Base-by-base conservation (phyloP, 2,113 vertebrate species). In the Scalopus aquaticus region DNA sequence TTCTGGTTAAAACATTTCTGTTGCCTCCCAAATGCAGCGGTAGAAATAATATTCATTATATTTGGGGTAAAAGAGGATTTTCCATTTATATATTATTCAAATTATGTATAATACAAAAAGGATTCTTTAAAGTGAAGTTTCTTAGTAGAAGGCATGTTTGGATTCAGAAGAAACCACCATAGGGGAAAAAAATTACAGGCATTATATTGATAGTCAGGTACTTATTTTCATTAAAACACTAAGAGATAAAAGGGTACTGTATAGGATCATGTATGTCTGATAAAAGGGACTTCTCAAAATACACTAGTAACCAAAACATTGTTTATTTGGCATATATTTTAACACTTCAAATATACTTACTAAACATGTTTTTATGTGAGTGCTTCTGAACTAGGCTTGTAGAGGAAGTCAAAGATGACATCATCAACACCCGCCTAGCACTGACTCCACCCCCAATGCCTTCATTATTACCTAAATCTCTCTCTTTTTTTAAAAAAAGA, bases 261-360 rank as follows among this genome's bases (percentile, higher is more conserved):
- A 2, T 73, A 64, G 49, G 46, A 76, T 70, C 26, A 3, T 51
- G 49, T 39, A 85, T 54, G 9, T 69, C 7, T 44, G 15, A 64
- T 78, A 24, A 56, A 93, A 74, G 4, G 28, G 22, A 67, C n/a
- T 64, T 90, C 65, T 72, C 84, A 81, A 74, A 60, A 22, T 11
- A 80, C 24, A n/a, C 3, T 24, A 90, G 54, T 78, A 93, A 56
- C 32, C 37, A 88, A 80, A 76, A 32, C 5, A 24, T 67, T 88
- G 16, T 73, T 39, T 79, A 35, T 42, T 64, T 87, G 44, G 37
- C 67, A 76, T 78, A 20, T 74, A 49, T 86, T 93, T 79, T 67
- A 93, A 86, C 12, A 86, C 32, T 86, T 91, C 15, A 86, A 94
- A 62, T 69, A 82, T 90, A 93, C 82, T 94, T 69, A 46, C 62